phyloP scores from a whole-genome alignment of 2,797 vertebrate genomes.

The Alauda arvensis region DNA sequence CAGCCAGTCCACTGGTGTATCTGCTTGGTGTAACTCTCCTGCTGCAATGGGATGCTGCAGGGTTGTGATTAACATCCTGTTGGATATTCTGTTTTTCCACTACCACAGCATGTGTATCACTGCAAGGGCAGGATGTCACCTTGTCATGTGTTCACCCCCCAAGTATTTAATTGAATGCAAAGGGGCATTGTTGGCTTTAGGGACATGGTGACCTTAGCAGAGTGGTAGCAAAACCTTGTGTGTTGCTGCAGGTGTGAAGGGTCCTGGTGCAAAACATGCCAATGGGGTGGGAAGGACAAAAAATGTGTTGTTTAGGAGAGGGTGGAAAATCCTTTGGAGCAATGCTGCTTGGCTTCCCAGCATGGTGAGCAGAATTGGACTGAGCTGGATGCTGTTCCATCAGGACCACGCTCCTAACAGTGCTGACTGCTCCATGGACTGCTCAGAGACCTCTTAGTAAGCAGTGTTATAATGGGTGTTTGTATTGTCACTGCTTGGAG shows the following conservation, averaged over 20 bases:
- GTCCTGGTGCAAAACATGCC: background rate
- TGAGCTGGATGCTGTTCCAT: background rate
- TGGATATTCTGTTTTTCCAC: background rate
- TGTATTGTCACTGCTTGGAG: rapidly evolving
- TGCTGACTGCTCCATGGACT: background rate
- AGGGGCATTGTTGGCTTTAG: background rate
- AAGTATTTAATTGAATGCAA: background rate
- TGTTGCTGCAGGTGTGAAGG: background rate
- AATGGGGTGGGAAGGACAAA: background rate
- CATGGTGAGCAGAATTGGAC: background rate
- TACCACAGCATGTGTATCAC: rapidly evolving
- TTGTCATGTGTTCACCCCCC: background rate
- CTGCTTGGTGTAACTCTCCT: background rate
- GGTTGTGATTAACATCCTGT: background rate
- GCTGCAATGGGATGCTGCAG: background rate
- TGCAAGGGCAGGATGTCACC: background rate
- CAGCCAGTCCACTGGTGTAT: rapidly evolving
- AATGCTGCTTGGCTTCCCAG: background rate
- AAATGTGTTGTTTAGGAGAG: background rate
- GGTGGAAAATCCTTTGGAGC: background rate
- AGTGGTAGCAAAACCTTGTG: background rate
- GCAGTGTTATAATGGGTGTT: background rate
- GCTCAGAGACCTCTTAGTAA: background rate
- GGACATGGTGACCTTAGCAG: background rate
- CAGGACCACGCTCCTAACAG: background rate